Evolutionary conservation across 2,888 invertebrate genomes (phyloP).

Genomic region (Temnothorax unifasciatus): DNA sequence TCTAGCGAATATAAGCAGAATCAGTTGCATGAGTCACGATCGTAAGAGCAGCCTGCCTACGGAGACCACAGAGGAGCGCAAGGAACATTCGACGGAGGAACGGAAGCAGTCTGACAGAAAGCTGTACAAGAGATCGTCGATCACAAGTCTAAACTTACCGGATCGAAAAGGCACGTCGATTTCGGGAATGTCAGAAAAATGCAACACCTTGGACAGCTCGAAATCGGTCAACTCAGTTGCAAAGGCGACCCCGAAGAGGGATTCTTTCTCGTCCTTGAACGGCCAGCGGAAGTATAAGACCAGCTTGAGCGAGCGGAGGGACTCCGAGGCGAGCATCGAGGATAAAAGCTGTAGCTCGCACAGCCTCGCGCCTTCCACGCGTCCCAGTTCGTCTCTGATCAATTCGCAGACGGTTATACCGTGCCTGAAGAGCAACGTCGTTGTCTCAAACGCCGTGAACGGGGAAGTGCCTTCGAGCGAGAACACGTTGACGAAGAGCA

Average conservation of each 20-base stretch:
- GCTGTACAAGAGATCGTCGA: constrained; percentile 78
- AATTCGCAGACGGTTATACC: constrained; percentile 78
- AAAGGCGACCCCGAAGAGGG: constrained; percentile 77
- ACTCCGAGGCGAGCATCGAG: constrained; percentile 78
- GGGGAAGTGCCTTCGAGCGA: constrained; percentile 70
- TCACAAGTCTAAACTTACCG: constrained; percentile 79
- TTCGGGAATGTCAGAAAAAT: constrained; percentile 79
- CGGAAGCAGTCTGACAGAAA: constrained; percentile 66
- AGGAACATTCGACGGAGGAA: constrained; percentile 49
- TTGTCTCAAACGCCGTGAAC: constrained; percentile 61
- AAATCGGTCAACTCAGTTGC: constrained; percentile 70
- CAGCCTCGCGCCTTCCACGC: constrained; percentile 77
- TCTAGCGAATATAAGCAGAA: constrained; percentile 59
- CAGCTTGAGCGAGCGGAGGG: constrained; percentile 66
- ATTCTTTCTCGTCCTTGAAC: constrained; percentile 79
- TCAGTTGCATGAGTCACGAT: constrained; percentile 41
- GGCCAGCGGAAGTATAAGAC: constrained; percentile 73
- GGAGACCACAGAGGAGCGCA: constrained; percentile 62
- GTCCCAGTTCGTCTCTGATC: constrained; percentile 81
- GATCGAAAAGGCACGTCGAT: constrained; percentile 78
- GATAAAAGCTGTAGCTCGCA: constrained; percentile 78
- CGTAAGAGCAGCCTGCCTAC: constrained; percentile 52
- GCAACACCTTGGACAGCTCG: constrained; percentile 79
- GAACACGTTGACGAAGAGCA: constrained; percentile 63
- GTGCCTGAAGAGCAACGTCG: constrained; percentile 65